Evolutionary conservation across 1,140 invertebrate genomes (phyloP), one percentile per base, ranked within the genome.

Genomic region (Bradynema listronoti): DNA sequence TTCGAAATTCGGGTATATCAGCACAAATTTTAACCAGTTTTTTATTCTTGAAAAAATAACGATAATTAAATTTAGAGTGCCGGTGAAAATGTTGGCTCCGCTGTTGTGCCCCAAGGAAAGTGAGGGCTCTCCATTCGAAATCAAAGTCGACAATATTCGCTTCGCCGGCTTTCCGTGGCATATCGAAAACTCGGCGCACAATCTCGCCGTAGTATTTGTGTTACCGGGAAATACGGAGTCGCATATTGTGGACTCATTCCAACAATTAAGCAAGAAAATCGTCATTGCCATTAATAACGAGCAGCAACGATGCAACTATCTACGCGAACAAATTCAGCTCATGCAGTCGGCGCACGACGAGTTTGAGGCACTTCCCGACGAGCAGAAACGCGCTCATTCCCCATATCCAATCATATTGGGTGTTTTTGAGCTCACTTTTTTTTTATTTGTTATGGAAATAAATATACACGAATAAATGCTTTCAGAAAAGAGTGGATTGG

Each of bases 241-340:
- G 22, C 55, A 70, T 30, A 58, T 67, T 58, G 68, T 67, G 2
- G 68, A 67, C n/a, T 36, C 90, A 80, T 97, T 94, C 78, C 90
- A 95, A 80, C 88, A 93, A 80, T 79, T 96, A 34, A 91, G 90
- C 73, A 87, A 88, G 81, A 84, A 88, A 75, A 80, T 97, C 42
- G 90, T 90, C 0, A 85, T 90, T 72, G 89, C 89, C 27, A 80
- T 96, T 11, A 83, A 86, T 46, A 87, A 91, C 74, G 91, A 96
- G 82, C 91, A 96, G 81, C 86, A 86, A 67, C 82, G 90, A 67
- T 87, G 87, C 78, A 86, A 87, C 19, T 95, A 89, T 82, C 80
- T 95, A n/a, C 87, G 85, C 19, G 84, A 87, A 71, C 87, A 95
- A 83, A 89, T 88, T 63, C 90, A 88, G 79, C 84, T 85, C 34